These are phyloP conservation scores for Collichthys lucidus DNA, from an alignment of 2,113 vertebrate species.

Conservation along the genomic window DNA sequence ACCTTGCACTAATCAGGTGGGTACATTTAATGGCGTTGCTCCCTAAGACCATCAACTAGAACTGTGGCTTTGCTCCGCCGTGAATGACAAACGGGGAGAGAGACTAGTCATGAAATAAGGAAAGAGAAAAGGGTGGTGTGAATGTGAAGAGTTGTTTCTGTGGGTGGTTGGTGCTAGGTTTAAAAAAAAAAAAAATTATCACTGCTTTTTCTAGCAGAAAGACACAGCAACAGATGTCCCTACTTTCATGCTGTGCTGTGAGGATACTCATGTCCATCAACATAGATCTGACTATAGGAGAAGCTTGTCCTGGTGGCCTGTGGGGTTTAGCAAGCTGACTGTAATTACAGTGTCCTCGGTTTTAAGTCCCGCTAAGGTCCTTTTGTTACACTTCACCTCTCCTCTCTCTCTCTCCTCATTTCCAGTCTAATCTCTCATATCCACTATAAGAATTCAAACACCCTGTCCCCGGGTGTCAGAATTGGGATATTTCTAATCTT, in stretches of 20 bases:
- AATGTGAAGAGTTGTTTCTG: conserved; percentile 49
- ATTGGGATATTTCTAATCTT: not conserved
- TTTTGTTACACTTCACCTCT: not conserved
- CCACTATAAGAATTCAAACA: not conserved
- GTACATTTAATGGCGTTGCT: conserved; percentile 73
- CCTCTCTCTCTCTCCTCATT: not conserved
- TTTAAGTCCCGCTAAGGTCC: conserved; percentile 9
- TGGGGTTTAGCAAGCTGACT: not conserved
- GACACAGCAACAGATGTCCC: conserved; percentile 68
- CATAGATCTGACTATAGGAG: conserved; percentile 17
- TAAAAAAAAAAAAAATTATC: not conserved
- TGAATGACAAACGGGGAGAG: conserved; percentile 51
- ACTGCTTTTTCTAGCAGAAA: conserved; percentile 54
- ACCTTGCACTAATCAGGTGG: conserved; percentile 67
- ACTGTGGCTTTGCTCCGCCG: conserved; percentile 57
- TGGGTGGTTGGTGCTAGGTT: conserved; percentile 40
- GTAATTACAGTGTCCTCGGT: conserved; percentile 8
- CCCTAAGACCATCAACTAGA: conserved; percentile 74
- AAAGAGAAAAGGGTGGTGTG: conserved; percentile 21
- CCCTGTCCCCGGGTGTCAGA: not conserved
- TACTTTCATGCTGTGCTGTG: conserved; percentile 54
- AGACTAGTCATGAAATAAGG: conserved; percentile 42
- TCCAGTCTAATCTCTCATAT: not conserved
- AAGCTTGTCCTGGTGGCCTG: not conserved
- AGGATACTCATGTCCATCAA: conserved; percentile 37